phyloP scores from a whole-genome alignment of 2,113 vertebrate genomes.

The Sebastes schlegelii region DNA sequence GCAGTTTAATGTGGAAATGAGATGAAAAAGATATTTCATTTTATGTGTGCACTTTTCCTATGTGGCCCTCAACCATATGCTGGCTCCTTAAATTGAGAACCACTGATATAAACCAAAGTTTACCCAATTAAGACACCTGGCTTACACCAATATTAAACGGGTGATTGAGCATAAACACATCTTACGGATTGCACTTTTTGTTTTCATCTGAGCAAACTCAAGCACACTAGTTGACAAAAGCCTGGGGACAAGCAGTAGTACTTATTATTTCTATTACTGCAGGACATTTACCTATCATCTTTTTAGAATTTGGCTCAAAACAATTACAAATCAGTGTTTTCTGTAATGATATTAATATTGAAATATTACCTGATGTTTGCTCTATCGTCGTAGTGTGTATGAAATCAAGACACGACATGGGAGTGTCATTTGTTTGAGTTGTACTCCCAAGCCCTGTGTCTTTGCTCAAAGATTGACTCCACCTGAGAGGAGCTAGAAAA shows the following conservation, averaged over 20 bases:
- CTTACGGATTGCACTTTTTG: not conserved
- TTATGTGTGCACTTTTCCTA: not conserved
- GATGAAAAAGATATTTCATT: not conserved
- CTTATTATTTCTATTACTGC: not conserved
- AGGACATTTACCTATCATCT: not conserved
- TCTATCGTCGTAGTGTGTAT: constrained; percentile 18
- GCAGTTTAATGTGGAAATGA: not conserved
- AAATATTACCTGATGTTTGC: constrained; percentile 61
- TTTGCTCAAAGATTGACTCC: constrained; percentile 71
- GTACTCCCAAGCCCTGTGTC: constrained; percentile 78
- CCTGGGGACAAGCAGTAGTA: not conserved
- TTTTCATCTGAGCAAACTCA: not conserved
- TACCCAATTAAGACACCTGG: not conserved
- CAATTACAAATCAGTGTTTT: not conserved
- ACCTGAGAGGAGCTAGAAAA: constrained; percentile 57
- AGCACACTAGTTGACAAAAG: not conserved
- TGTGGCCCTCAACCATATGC: not conserved
- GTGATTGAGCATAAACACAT: not conserved
- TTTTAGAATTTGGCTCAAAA: not conserved
- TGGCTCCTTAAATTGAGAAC: not conserved
- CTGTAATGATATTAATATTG: not conserved
- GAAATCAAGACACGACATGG: constrained; percentile 63
- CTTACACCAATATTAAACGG: not conserved
- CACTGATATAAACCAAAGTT: not conserved
- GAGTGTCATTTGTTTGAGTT: constrained; percentile 60